Conservation (phyloP, 2,888 invertebrate genomes). For the Thecocarcelia acutangulata region DNA sequence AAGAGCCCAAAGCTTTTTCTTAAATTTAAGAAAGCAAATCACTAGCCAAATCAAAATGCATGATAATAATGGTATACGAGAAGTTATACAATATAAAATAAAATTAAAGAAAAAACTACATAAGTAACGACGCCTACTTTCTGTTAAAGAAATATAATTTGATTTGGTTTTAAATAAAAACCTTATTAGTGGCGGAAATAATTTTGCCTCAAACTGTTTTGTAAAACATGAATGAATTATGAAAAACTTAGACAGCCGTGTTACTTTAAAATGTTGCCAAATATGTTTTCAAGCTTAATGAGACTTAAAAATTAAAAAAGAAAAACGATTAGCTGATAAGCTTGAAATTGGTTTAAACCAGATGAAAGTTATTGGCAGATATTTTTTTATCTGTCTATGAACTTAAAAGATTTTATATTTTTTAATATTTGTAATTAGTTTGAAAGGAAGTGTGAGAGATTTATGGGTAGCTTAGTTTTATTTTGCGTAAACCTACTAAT, state of each 20-base stretch:
- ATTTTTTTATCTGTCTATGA: too few relatives aligned
- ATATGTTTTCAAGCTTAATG: not conserved
- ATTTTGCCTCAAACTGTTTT: not conserved
- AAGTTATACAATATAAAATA: constrained; percentile 44
- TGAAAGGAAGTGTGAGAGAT: too few relatives aligned
- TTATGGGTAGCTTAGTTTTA: too few relatives aligned
- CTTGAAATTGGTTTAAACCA: too few relatives aligned
- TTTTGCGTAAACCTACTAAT: too few relatives aligned
- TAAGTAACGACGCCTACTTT: constrained; percentile 31
- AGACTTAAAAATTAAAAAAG: not conserved
- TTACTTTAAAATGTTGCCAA: not conserved
- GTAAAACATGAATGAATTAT: not conserved
- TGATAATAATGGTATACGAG: constrained; percentile 34
- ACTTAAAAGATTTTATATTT: too few relatives aligned
- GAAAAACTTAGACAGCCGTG: not conserved
- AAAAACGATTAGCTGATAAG: not conserved
- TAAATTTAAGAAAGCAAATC: not conserved
- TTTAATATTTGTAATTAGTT: too few relatives aligned
- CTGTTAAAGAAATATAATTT: not conserved
- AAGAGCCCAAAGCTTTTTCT: constrained; percentile 15
- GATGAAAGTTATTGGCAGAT: too few relatives aligned
- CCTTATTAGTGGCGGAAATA: not conserved
- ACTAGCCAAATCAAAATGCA: not conserved
- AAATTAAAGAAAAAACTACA: constrained; percentile 10
- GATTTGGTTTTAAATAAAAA: constrained; percentile 4